Base-by-base conservation (phyloP, 2,888 invertebrate genomes). In the Lampropteryx suffumata region DNA sequence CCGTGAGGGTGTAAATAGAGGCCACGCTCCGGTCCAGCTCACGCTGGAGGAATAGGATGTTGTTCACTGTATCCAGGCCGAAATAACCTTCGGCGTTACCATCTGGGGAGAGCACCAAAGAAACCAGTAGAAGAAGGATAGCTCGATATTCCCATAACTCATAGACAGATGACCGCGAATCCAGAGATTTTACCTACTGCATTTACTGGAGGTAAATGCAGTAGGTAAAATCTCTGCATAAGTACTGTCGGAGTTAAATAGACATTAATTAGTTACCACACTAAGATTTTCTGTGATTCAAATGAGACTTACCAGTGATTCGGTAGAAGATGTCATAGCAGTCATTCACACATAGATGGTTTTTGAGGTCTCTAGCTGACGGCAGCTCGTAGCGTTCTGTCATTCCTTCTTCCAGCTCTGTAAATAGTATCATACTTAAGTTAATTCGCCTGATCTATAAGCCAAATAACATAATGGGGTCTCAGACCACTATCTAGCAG, bases 351-450 rank as follows among this genome's bases (percentile, higher is more conserved):
- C 90, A 88, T 13, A 73, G 75, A 54, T 80, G 69, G 66, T 92
- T 91, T 68, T 91, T 91, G 0, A 82, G 83, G 62, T 92, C 92
- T 11, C 60, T 59, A 0, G 91, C 92, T 0, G 33, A 58, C 0
- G 79, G 82, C 33, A 92, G 67, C 8, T 64, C 53, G 32, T 78
- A 72, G 0, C 60, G 62, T 59, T 91, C 86, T 0, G 46, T 32
- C 27, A 87, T 41, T 0, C 91, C 91, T 1, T 61, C 77, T 37
- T 78, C 79, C 35, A 72, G 67, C 66, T 91, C 91, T 91, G 60
- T 28, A 67, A 64, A 33, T 17, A 28, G 29, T 12, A 34, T 35
- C 14, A 27, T 27, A 21, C 24, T 2, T 17, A 17, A 17, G 17
- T 17, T 3, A 17, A 4, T 17, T 17, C 2, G 3, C 4, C 4